phyloP scores from a whole-genome alignment of 92 coral and sea anemone species.

The Phenganax stokvisi region DNA sequence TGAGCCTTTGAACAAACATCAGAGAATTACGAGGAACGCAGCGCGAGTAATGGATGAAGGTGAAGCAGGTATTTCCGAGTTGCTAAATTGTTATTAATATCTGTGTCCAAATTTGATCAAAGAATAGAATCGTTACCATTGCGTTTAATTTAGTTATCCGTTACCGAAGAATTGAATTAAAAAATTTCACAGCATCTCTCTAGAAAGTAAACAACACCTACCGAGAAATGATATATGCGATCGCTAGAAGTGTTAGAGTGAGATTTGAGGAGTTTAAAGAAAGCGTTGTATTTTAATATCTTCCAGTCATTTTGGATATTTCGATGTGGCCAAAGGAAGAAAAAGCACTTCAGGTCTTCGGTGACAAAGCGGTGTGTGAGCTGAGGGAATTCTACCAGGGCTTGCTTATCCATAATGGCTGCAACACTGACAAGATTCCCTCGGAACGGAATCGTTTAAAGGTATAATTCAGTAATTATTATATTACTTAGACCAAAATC shows the following conservation, averaged over 20 bases:
- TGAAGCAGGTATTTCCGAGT: neutral
- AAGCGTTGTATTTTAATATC: no score
- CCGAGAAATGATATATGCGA: slow-evolving; percentile 48
- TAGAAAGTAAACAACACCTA: neutral
- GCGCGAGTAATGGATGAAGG: neutral
- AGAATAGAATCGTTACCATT: no score
- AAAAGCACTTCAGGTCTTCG: neutral
- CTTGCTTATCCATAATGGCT: neutral
- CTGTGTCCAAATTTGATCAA: no score
- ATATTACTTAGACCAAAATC: no score
- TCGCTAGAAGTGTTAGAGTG: slow-evolving; percentile 54
- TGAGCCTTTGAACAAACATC: neutral
- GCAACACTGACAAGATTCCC: neutral
- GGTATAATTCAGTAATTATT: no score
- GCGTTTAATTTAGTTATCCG: neutral
- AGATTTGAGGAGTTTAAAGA: neutral
- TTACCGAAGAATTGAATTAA: neutral
- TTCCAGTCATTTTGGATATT: neutral
- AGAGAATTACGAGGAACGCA: neutral
- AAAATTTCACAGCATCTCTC: neutral
- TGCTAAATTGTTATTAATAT: no score
- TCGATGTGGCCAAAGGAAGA: slow-evolving; percentile 4
- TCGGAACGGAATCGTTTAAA: slow-evolving; percentile 6
- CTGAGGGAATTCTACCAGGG: neutral
- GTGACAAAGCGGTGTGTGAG: slow-evolving; percentile 2